Evolutionary conservation across 1,140 invertebrate species (phyloP).

Genomic region (Parapsyche elsis): DNA sequence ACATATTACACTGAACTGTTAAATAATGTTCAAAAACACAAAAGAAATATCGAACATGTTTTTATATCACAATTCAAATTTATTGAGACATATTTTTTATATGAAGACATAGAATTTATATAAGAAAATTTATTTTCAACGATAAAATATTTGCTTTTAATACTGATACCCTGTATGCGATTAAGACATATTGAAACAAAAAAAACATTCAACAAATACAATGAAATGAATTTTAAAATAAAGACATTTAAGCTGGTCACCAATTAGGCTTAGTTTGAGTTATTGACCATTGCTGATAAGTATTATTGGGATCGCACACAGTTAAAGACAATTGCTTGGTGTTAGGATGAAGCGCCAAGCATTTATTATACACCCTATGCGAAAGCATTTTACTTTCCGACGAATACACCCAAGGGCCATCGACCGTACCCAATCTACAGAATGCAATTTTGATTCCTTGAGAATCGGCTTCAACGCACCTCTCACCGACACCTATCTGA

Average conservation of each 20-base stretch:
- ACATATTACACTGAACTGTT: no score
- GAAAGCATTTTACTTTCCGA: conserved; percentile 80
- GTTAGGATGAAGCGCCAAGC: conserved; percentile 86
- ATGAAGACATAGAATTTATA: no score
- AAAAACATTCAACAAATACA: neutral
- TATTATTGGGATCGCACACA: conserved; percentile 85
- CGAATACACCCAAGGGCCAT: conserved; percentile 93
- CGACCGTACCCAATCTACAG: conserved; percentile 89
- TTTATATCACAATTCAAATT: no score
- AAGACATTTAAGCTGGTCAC: conserved; percentile 60
- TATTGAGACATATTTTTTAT: no score
- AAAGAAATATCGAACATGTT: no score
- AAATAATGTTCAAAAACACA: no score
- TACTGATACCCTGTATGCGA: conserved; percentile 26
- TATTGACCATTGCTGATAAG: conserved; percentile 90
- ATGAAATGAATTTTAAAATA: neutral
- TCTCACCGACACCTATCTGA: conserved; percentile 94
- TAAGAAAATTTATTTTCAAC: no score
- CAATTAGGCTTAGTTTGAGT: conserved; percentile 80
- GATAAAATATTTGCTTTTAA: neutral
- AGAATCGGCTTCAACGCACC: conserved; percentile 91
- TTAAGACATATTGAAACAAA: neutral
- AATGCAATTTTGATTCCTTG: conserved; percentile 89
- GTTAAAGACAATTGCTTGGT: conserved; percentile 80
- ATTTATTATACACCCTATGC: conserved; percentile 84